Conservation (phyloP, 2,797 vertebrate species). For the Pseudochirops cupreus region DNA sequence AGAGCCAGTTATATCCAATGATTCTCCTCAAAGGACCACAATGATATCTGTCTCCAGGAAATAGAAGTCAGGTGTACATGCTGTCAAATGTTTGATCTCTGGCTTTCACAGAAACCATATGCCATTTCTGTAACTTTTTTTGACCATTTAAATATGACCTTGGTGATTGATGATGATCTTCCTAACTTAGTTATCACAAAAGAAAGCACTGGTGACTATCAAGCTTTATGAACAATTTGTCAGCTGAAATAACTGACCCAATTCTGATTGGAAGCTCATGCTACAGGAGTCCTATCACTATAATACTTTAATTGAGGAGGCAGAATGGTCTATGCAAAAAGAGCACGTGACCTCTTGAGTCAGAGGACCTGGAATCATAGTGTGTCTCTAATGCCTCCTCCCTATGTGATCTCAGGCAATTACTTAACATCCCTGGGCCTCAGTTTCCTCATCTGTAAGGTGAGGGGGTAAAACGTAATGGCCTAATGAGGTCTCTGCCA, state of each 20-base stretch:
- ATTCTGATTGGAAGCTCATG: constrained; percentile 48
- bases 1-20: neutral
- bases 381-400: neutral
- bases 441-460: neutral
- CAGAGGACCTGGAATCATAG: neutral
- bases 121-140: constrained; percentile 39
- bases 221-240: constrained; percentile 47
- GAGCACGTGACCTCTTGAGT: neutral
- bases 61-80: neutral
- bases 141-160: constrained; percentile 55
- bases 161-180: constrained; percentile 48
- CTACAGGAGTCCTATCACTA: constrained; percentile 1
- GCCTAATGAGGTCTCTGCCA: neutral
- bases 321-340: neutral
- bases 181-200: constrained; percentile 47
- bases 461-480: neutral
- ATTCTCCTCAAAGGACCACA: constrained; percentile 43
- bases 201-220: constrained; percentile 54
- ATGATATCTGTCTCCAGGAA: constrained; percentile 5
- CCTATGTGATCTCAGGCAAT: neutral
- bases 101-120: constrained; percentile 39
- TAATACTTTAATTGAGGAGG: neutral
- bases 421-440: neutral
- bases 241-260: constrained; percentile 30
- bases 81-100: constrained; percentile 32